Evolutionary conservation across 2,888 invertebrate species (phyloP).

Genomic region (Ferdinandea cuprea): DNA sequence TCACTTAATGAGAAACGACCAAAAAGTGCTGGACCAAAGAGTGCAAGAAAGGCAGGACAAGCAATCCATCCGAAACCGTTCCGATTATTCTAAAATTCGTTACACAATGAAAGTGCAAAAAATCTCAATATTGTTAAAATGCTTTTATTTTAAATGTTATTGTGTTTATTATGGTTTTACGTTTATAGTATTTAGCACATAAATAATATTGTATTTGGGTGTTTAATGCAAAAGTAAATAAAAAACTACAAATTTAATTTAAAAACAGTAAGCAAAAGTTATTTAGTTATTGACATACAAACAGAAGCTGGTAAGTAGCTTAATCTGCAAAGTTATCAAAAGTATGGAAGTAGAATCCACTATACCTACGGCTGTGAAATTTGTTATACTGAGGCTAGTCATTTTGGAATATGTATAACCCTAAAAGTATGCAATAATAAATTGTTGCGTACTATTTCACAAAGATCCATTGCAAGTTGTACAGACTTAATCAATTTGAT

Average conservation of each 20-base stretch:
- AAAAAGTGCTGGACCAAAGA: slow-evolving; percentile 82
- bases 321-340: too few species aligned
- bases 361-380: too few species aligned
- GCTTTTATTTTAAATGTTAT: slow-evolving; percentile 4
- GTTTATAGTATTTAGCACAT: slow-evolving; percentile 14
- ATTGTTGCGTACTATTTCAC: too few species aligned
- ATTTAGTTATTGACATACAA: too few species aligned
- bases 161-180: slow-evolving; percentile 1
- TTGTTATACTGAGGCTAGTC: too few species aligned
- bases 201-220: slow-evolving; percentile 10
- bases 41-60: slow-evolving; percentile 79
- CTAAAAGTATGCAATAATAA: too few species aligned
- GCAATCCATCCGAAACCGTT: slow-evolving; percentile 82
- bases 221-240: slow-evolving; percentile 33
- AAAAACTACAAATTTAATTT: slow-evolving; percentile 9
- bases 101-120: slow-evolving; percentile 1
- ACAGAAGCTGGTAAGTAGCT: too few species aligned
- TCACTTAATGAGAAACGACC: slow-evolving; percentile 82
- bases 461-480: too few species aligned
- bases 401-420: too few species aligned
- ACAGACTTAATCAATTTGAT: too few species aligned
- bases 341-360: too few species aligned
- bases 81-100: slow-evolving; percentile 79
- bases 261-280: not conserved
- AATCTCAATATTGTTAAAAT: slow-evolving; percentile 20